These are phyloP conservation scores for Atrichornis clamosus DNA, from an alignment of 2,113 vertebrate genomes.

Conservation along the genomic window DNA sequence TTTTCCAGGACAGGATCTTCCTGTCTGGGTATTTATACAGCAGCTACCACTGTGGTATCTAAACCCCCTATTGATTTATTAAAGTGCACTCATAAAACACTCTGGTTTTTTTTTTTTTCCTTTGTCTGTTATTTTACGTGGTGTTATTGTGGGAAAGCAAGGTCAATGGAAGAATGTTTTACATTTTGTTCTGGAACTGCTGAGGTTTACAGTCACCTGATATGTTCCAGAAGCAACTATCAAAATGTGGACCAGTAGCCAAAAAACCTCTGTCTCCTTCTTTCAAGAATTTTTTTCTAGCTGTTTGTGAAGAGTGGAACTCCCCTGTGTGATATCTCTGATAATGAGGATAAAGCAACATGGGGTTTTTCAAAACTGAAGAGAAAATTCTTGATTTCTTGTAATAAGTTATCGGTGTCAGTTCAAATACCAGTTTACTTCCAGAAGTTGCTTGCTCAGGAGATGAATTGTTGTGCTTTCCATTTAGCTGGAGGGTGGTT, in stretches of 20 bases:
- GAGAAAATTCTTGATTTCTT: neutral
- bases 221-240: constrained; percentile 38
- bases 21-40: constrained; percentile 42
- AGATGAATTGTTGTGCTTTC: neutral
- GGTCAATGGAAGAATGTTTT: constrained; percentile 52
- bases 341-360: accelerated
- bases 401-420: neutral
- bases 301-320: neutral
- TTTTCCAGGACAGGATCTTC: constrained; percentile 54
- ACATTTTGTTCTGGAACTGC: constrained; percentile 50
- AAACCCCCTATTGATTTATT: constrained; percentile 51
- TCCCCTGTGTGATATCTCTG: neutral
- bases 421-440: neutral
- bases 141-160: constrained; percentile 48
- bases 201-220: constrained; percentile 44
- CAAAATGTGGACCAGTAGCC: neutral
- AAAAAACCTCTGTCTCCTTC: neutral
- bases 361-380: neutral
- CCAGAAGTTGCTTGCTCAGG: neutral
- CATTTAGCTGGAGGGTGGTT: neutral
- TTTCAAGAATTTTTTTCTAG: neutral
- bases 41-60: constrained; percentile 37
- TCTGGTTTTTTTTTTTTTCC: neutral
- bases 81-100: constrained; percentile 39
- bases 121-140: constrained; percentile 51